Evolutionary conservation across 2,113 vertebrate genomes (phyloP).

Genomic region (Lepisosteus oculatus): DNA sequence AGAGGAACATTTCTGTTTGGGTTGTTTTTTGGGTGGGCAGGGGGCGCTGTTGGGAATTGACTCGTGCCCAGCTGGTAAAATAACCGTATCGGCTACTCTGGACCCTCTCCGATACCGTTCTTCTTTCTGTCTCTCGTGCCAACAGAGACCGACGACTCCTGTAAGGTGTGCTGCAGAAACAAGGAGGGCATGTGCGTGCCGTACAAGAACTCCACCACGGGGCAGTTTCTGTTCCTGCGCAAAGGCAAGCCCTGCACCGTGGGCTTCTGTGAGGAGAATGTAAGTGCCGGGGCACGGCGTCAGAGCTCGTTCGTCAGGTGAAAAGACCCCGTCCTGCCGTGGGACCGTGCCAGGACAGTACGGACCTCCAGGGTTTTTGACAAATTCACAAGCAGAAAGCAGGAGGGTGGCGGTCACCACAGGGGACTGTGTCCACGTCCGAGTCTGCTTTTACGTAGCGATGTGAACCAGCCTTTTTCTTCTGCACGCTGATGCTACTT

Average conservation of each 20-base stretch:
- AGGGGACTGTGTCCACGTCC: too few species aligned
- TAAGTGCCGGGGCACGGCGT: conserved; percentile 55
- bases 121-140: not conserved
- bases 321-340: too few species aligned
- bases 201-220: conserved; percentile 32
- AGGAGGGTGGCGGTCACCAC: not conserved
- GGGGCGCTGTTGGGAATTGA: not conserved
- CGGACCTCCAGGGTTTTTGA: not conserved
- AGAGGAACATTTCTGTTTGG: not conserved
- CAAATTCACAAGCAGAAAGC: not conserved
- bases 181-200: conserved; percentile 70
- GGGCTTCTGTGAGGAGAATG: conserved; percentile 86
- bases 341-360: too few species aligned
- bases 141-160: conserved; percentile 84
- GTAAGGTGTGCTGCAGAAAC: conserved; percentile 89
- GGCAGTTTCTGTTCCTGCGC: conserved; percentile 75
- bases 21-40: not conserved
- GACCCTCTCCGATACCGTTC: not conserved
- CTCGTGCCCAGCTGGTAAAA: not conserved
- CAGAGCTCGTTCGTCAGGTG: not conserved
- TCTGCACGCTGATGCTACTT: too few species aligned
- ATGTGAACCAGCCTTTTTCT: too few species aligned
- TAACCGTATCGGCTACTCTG: not conserved
- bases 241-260: conserved; percentile 96
- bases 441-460: too few species aligned